A percentile compares a stretch with the other conserved stretches of the same genome.
Evolutionary conservation across 2,113 vertebrate genomes (phyloP).

Genomic region (Trogon surrucura): DNA sequence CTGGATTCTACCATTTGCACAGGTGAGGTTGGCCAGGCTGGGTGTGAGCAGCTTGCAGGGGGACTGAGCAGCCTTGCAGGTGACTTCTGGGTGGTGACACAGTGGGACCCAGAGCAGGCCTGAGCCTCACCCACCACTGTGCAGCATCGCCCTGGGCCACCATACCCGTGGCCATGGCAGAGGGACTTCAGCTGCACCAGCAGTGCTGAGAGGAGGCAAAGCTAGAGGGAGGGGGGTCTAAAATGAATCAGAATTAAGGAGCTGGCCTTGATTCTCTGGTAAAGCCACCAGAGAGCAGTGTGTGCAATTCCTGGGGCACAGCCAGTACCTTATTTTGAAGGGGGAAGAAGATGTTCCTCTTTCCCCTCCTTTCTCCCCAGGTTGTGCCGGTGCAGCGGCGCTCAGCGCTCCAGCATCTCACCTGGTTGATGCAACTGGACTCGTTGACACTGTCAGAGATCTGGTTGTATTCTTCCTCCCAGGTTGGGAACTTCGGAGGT

Average conservation of each 20-base stretch:
- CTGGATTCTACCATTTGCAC: not conserved
- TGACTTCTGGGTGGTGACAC: not conserved
- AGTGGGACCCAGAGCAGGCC: not conserved
- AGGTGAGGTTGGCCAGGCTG: accelerated
- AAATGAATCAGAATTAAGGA: not conserved
- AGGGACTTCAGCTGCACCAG: not conserved
- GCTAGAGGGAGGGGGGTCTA: not conserved
- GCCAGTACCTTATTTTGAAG: not conserved
- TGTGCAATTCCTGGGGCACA: not conserved
- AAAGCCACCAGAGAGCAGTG: not conserved
- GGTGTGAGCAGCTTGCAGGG: not conserved
- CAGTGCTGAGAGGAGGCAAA: not conserved
- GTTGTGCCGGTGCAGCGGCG: not conserved
- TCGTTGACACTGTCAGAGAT: slow-evolving; percentile 85
- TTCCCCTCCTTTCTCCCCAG: not conserved
- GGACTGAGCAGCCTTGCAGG: not conserved
- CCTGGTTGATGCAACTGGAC: slow-evolving; percentile 89
- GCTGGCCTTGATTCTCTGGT: not conserved
- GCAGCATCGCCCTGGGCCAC: not conserved
- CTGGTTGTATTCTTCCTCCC: slow-evolving; percentile 96
- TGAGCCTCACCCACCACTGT: not conserved
- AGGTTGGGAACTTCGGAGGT: slow-evolving; percentile 86
- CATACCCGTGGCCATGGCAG: not conserved
- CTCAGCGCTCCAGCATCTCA: slow-evolving; percentile 65
- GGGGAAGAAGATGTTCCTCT: not conserved